Evolutionary conservation across 2,888 invertebrate genomes (phyloP), one percentile per base, ranked within the genome.

Genomic region (Prenolepis imparis): DNA sequence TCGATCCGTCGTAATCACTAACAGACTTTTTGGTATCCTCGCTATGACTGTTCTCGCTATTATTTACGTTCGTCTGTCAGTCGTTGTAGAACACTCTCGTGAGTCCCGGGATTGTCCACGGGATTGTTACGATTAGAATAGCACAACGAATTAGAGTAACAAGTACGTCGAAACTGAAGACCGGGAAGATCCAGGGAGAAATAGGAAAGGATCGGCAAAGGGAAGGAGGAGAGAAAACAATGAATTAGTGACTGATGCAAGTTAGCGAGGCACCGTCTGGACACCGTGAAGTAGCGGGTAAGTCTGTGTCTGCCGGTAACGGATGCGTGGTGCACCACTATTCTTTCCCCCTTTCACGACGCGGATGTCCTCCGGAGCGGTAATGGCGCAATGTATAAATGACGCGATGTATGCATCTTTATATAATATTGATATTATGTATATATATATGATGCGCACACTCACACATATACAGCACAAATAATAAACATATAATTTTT

Each of bases 281-380:
- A 5, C 18, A 80, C 57, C 5, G 59, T 44, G 32, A 36, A 68
- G 36, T 72, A n/a, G 57, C 70, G 6, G n/a, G 21, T 70, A 32
- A 70, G 32, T 70, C 44, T 15, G 39, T 70, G 32, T 59, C 44
- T 72, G 3, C 24, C 18, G 18, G 15, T 67, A 8, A 32, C 15
- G 21, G 11, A 44, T 70, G 39, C 15, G 44, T 21, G 8, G 18
- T 66, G 12, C 24, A 52, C 36, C 24, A 39, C 24, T 12, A 24
- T 70, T 70, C 57, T 44, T 59, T 59, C 72, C 72, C 72, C 44
- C 78, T 41, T 68, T 59, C 18, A 39, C 36, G 36, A 36, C 21
- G 59, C 57, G 12, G 72, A 80, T 18, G 59, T 80, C 78, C 72
- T 80, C 59, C 68, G 12, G 24, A 77, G 66, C 1, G 32, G 44